phyloP scores from a whole-genome alignment of 2,113 vertebrate genomes.

The Tauraco erythrolophus region DNA sequence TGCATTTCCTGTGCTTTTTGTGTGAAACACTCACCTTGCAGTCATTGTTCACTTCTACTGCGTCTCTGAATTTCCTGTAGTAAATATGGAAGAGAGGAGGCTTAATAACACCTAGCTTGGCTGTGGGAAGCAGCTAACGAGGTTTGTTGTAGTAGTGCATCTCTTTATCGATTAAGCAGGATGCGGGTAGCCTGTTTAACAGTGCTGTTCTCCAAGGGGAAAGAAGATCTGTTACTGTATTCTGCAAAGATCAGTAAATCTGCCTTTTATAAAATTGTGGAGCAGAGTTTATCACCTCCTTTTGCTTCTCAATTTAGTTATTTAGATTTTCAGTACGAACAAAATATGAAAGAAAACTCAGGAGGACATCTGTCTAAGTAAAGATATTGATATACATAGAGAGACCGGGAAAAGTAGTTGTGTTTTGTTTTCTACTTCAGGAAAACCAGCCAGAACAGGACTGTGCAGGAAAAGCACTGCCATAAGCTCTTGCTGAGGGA shows the following conservation, averaged over 20 bases:
- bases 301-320: slow-evolving; percentile 19
- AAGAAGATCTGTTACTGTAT: neutral
- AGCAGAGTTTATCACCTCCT: neutral
- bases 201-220: neutral
- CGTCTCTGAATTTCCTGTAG: neutral
- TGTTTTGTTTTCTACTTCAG: neutral
- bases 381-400: slow-evolving; percentile 36
- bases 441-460: neutral
- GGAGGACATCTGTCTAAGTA: neutral
- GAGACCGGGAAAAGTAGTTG: neutral
- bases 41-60: neutral
- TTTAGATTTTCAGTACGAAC: slow-evolving; percentile 9
- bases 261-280: neutral
- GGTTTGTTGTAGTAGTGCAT: neutral
- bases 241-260: neutral
- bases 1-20: neutral
- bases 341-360: neutral
- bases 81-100: neutral
- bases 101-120: neutral
- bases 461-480: neutral
- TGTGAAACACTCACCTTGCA: neutral
- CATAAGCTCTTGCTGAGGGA: slow-evolving; percentile 56
- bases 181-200: neutral
- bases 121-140: neutral
- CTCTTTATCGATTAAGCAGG: neutral